A percentile compares a stretch with the other conserved stretches of the same genome.
These are phyloP conservation scores for Cyanoramphus novaezelandiae DNA, from an alignment of 2,113 vertebrate species.

Conservation along the genomic window DNA sequence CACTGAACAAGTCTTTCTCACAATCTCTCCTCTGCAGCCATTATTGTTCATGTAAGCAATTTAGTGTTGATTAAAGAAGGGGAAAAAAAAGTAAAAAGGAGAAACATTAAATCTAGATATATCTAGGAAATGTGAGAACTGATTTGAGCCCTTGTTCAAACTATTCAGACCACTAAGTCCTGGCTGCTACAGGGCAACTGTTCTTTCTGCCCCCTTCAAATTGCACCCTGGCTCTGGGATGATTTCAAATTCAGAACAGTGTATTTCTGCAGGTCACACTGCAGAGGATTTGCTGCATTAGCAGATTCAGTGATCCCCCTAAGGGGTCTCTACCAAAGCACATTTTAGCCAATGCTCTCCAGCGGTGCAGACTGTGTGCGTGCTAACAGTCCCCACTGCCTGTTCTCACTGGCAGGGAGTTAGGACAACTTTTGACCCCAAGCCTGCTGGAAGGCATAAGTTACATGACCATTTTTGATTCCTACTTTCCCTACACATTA, in stretches of 20 bases:
- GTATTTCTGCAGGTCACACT: not conserved
- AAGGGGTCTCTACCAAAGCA: not conserved
- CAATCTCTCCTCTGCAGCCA: not conserved
- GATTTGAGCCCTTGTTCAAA: not conserved
- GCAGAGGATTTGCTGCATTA: not conserved
- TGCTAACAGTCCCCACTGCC: not conserved
- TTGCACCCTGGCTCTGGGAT: not conserved
- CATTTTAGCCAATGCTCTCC: not conserved
- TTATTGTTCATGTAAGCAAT: not conserved
- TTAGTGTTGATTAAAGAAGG: not conserved
- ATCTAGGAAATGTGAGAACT: not conserved
- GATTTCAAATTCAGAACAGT: not conserved
- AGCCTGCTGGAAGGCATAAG: not conserved
- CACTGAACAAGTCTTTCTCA: not conserved
- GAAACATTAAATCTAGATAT: not conserved
- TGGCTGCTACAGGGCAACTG: not conserved
- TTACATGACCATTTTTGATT: not conserved
- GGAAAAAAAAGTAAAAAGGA: not conserved
- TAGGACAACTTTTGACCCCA: conserved; percentile 35
- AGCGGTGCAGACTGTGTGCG: not conserved
- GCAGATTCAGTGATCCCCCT: not conserved
- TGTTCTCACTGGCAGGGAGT: not conserved
- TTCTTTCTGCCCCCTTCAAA: not conserved
- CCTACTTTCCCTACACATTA: not conserved
- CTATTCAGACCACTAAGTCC: not conserved